phyloP scores from a whole-genome alignment of 2,113 vertebrate species.

The Terrapene triunguis region DNA sequence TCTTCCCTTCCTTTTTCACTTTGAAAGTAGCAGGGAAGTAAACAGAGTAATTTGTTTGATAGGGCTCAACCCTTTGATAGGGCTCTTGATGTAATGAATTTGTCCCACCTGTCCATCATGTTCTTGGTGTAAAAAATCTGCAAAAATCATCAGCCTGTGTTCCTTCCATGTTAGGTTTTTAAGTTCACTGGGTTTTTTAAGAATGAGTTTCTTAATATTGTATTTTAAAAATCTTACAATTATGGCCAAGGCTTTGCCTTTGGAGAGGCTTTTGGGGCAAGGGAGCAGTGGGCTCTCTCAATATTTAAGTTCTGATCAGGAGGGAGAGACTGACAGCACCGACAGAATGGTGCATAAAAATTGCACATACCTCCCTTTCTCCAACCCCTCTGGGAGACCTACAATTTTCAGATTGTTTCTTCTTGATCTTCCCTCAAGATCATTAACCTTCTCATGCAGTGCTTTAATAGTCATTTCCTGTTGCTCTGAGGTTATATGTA shows the following conservation, averaged over 20 bases:
- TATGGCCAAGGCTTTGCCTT: not conserved
- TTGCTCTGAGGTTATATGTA: not conserved
- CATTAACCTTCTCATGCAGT: not conserved
- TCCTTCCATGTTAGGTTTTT: not conserved
- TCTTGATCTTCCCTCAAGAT: not conserved
- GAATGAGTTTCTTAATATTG: not conserved
- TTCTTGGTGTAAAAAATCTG: not conserved
- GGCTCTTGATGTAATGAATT: not conserved
- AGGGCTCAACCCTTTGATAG: not conserved
- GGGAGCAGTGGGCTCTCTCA: not conserved
- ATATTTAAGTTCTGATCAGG: not conserved
- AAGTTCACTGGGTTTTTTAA: not conserved
- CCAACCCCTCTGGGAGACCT: not conserved
- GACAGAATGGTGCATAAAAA: not conserved
- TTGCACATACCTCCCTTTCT: not conserved
- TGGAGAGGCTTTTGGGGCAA: not conserved
- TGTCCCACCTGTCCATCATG: not conserved
- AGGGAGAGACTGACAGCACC: not conserved
- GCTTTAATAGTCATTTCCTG: not conserved
- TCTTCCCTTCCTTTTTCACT: too few relatives aligned
- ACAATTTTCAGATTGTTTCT: not conserved
- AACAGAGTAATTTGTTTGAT: not conserved
- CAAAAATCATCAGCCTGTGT: not conserved
- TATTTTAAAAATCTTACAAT: not conserved
- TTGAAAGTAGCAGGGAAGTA: not conserved